These are phyloP conservation scores for Rhamphomyia laevipes DNA, from an alignment of 2,888 invertebrate genomes.

Conservation along the genomic window DNA sequence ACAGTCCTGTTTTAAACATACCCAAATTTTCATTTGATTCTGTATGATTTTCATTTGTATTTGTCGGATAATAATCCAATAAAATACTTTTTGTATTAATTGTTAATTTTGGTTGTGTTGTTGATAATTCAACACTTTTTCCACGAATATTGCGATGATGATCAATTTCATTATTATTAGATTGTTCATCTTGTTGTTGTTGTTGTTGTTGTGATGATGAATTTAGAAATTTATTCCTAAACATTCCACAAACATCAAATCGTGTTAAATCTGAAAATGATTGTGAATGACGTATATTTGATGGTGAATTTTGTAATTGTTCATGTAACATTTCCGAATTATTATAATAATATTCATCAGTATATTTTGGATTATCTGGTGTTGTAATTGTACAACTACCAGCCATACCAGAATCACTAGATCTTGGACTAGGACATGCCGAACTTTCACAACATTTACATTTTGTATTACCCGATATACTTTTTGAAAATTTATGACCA, in stretches of 20 bases:
- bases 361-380: constrained; percentile 44
- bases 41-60: constrained; percentile 7
- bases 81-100: constrained; percentile 33
- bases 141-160: constrained; percentile 10
- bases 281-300: constrained; percentile 11
- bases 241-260: constrained; percentile 35
- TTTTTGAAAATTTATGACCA: constrained; percentile 10
- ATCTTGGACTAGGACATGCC: constrained; percentile 55
- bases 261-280: constrained; percentile 23
- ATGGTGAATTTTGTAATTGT: not conserved
- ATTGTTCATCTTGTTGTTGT: not conserved
- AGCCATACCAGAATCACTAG: constrained; percentile 71
- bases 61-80: constrained; percentile 18
- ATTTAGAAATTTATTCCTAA: constrained; percentile 32
- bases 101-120: constrained; percentile 17
- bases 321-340: constrained; percentile 1
- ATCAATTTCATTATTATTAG: constrained; percentile 5
- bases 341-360: constrained; percentile 12
- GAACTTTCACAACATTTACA: constrained; percentile 52
- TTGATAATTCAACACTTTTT: constrained; percentile 13
- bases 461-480: constrained; percentile 18
- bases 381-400: constrained; percentile 67
- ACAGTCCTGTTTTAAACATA: constrained; percentile 69
- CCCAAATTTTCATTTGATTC: constrained; percentile 13
- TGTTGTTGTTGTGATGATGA: constrained; percentile 19